Evolutionary conservation across 2,113 vertebrate genomes (phyloP), one percentile per base, ranked within the genome.

Genomic region (Tichodroma muraria): DNA sequence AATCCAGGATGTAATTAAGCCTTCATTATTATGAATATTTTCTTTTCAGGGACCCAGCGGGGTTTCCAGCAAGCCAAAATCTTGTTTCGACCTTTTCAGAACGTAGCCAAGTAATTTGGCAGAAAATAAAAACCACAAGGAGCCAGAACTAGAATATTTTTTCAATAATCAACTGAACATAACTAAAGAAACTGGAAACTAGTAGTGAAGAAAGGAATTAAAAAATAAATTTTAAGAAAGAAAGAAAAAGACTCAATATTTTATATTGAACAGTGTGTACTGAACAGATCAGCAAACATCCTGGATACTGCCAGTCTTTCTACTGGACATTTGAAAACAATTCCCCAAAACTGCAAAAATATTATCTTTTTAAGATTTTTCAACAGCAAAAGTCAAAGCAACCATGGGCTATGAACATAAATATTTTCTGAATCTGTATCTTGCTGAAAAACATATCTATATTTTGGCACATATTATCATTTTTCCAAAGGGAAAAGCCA

Each of bases 1-100:
- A 85, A 72, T 88, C n/a, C 77, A 80, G 50, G 52, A 91, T 69
- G 28, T 70, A 94, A 93, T 94, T 93, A 96, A 91, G 80, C 38
- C 22, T 85, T 93, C 35, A 50, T 89, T 94, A 93, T 90, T 72
- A 87, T 23, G 40, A 95, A 68, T 77, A 80, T 76, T 95, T 90
- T 75, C 47, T 94, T 96, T 90, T 82, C 63, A 91, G 40, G 50
- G 27, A 83, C 60, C 8, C 83, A 80, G 83, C 66, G 85, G 82
- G 21, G 16, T 54, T 82, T 90, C 71, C 56, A 88, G n/a, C 44
- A 88, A 54, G 49, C 40, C 83, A 89, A 73, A 95, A 85, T 50
- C 52, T 65, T 89, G 50, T 64, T 76, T 71, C 56, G n/a, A 63
- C 35, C 33, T 80, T 89, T 89, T 80, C 80, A 88, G 65, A 89